Base-by-base conservation (phyloP, 1,140 invertebrate genomes). In the Camponotus floridanus region DNA sequence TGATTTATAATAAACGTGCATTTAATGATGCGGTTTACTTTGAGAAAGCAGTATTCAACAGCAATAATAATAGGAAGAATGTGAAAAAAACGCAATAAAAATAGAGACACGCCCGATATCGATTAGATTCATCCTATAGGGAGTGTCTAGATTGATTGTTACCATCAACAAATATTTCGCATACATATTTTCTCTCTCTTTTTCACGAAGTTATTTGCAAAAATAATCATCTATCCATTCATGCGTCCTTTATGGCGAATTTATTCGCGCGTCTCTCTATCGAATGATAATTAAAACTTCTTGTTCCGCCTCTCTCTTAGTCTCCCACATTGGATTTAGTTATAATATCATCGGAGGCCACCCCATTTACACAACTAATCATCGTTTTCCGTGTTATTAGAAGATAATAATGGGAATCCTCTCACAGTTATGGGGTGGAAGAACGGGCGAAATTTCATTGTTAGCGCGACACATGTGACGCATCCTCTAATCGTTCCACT, bases 331-430 rank as follows among this genome's bases (percentile, higher is more conserved):
- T 8, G 55, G 18, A 45, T 42, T 36, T 79, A n/a, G 26, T 65
- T 21, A 4, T 15, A 18, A 73, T 73, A 81, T 45, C 59, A 26
- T 68, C 65, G 11, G 36, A 33, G 51, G n/a, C 55, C 9, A 51
- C 11, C n/a, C 51, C 67, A 71, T 81, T 81, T 81, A 55, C 79
- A 81, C 67, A 81, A 81, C 55, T 73, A 83, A 83, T 83, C 68
- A 83, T 31, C n/a, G 68, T 74, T 83, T 83, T 83, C 68, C 79
- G 55, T 45, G 31, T 33, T 51, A 42, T 59, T 59, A 26, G 39
- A 61, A 83, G 55, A 51, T 62, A 83, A 83, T 83, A 83, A 83
- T 74, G 68, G 62, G 55, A 83, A 83, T 83, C 39, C 55, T 83
- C 79, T 74, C 79, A 83, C 79, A 74, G 36, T 39, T 26, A 26